phyloP scores from a whole-genome alignment of 2,113 vertebrate species.

The Galeopterus variegatus region DNA sequence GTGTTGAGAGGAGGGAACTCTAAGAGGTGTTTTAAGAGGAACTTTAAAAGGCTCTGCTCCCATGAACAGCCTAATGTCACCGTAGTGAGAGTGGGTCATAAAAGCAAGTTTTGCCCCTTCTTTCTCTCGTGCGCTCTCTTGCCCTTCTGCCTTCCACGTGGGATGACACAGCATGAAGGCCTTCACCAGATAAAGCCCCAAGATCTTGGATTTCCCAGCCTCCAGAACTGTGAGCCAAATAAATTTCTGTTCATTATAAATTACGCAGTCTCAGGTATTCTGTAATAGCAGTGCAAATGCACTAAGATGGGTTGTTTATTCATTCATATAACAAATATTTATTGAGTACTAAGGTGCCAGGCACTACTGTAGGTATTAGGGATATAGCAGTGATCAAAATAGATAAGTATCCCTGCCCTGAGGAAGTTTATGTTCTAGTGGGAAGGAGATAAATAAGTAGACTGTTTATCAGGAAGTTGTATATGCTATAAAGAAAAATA shows the following conservation, averaged over 20 bases:
- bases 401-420: not conserved
- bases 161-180: not conserved
- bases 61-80: not conserved
- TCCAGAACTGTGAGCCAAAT: not conserved
- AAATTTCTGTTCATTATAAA: not conserved
- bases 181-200: not conserved
- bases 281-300: not conserved
- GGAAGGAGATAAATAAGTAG: not conserved
- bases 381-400: not conserved
- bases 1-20: not conserved
- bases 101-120: not conserved
- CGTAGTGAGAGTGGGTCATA: not conserved
- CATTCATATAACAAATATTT: not conserved
- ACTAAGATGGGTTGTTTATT: not conserved
- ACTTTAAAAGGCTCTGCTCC: not conserved
- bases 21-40: not conserved
- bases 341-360: not conserved
- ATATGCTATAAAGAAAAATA: slow-evolving; percentile 1
- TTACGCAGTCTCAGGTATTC: not conserved
- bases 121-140: not conserved
- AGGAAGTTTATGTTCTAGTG: not conserved
- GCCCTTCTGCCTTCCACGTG: not conserved
- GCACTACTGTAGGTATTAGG: not conserved
- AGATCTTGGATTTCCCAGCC: not conserved
- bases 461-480: not conserved